Evolutionary conservation across 2,113 vertebrate genomes (phyloP), one percentile per base, ranked within the genome.

Genomic region (Gymnarchus niloticus): DNA sequence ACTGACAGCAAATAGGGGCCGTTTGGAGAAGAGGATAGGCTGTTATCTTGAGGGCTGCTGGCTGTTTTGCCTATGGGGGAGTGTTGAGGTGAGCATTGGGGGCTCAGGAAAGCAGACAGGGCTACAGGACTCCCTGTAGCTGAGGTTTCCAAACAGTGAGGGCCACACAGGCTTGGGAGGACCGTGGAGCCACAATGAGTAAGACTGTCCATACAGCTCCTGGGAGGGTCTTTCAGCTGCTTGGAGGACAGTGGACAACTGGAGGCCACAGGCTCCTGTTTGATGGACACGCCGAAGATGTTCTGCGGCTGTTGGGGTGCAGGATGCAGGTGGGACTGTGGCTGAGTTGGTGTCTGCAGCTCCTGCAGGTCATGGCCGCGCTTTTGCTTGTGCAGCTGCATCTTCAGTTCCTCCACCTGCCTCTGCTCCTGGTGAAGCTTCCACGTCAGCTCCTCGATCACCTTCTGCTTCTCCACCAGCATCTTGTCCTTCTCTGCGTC

Each of bases 391-490:
- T 97, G 98, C 1, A 99, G 94, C 88, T 99, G 97, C 95, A 99
- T 93, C 85, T 96, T 92, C 57, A 99, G 91, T 91, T 99, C 97
- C 37, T 99, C 98, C 86, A 99, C 97, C 87, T 99, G 93, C 92
- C 96, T 93, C 90, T 99, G 98, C 86, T 99, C 98, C 87, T 97
- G 96, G 90, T 98, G 96, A 69, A 99, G 93, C 88, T 98, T 98
- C 97, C 97, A 99, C 0, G 97, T 99, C 89, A 99, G 94, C 87
- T 99, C 97, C 17, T 99, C 98, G 69, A 99, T 99, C 88, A 99
- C 97, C 88, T 99, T 99, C 91, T 99, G 98, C 92, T 99, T 99
- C 89, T 99, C 98, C 88, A 99, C 97, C 88, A 99, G 92, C 97
- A 99, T 99, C 90, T 99, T 99, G 91, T 99, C 97, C 88, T 99